Percentiles rank a stretch among this genome's conserved stretches.
These are phyloP conservation scores for Lacanobia oleracea DNA, from an alignment of 2,888 invertebrate genomes.

Conservation along the genomic window DNA sequence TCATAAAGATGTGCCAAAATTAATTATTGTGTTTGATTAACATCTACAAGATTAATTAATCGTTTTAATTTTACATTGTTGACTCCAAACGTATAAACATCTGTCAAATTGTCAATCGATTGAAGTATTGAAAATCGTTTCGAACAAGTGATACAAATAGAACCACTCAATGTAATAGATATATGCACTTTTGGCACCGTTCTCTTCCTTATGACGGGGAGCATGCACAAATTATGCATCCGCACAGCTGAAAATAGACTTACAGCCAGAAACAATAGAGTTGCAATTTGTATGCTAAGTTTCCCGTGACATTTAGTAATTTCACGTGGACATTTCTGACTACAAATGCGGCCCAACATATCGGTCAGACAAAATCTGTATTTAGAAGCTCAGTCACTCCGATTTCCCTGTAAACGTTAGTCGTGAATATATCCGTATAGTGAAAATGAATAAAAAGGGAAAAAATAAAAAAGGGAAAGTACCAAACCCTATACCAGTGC, in stretches of 20 bases:
- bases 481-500: conserved; percentile 70
- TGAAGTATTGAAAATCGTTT: conserved; percentile 44
- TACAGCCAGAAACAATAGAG: conserved; percentile 32
- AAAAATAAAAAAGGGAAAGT: conserved; percentile 83
- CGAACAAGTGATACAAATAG: conserved; percentile 42
- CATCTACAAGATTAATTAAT: conserved; percentile 25
- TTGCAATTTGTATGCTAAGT: conserved; percentile 19
- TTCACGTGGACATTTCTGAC: conserved; percentile 80
- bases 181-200: conserved; percentile 75
- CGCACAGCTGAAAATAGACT: conserved; percentile 48
- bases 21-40: conserved; percentile 1
- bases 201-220: conserved; percentile 66
- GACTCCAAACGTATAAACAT: conserved; percentile 23
- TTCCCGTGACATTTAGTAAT: conserved; percentile 83
- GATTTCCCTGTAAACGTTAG: conserved; percentile 63
- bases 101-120: conserved; percentile 52
- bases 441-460: conserved; percentile 83
- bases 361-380: conserved; percentile 84
- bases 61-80: conserved; percentile 16
- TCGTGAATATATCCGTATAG: conserved; percentile 55
- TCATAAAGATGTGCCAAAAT: background rate
- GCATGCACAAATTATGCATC: conserved; percentile 66
- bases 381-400: conserved; percentile 81
- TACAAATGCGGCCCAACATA: conserved; percentile 81
- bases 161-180: conserved; percentile 64